Evolutionary conservation across 2,888 invertebrate genomes (phyloP).

Genomic region (Andrena bicolor): DNA sequence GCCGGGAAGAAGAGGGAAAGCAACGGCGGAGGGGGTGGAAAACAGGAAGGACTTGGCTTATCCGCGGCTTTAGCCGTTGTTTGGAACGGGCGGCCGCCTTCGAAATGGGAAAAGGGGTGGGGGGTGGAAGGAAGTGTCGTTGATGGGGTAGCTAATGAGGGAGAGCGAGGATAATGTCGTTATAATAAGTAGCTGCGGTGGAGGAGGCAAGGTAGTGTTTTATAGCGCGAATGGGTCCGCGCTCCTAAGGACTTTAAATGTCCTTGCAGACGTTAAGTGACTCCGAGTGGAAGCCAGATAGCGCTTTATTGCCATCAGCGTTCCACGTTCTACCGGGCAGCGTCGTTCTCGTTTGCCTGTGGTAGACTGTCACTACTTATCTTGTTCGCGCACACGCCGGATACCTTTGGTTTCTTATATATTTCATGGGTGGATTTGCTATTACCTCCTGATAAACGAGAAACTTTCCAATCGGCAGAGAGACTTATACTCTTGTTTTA

Average conservation of each 20-base stretch:
- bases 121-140: slow-evolving; percentile 64
- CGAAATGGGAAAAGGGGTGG: slow-evolving; percentile 42
- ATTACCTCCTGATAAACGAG: no score
- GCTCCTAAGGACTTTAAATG: slow-evolving; percentile 75
- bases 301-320: slow-evolving; percentile 76
- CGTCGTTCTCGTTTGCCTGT: slow-evolving; percentile 38
- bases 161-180: slow-evolving; percentile 74
- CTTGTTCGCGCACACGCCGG: slow-evolving; percentile 20
- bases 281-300: slow-evolving; percentile 83
- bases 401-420: not conserved
- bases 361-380: slow-evolving; percentile 40
- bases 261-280: slow-evolving; percentile 81
- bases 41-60: slow-evolving; percentile 37
- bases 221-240: slow-evolving; percentile 69
- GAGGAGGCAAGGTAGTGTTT: slow-evolving; percentile 74
- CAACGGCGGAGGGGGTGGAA: not conserved
- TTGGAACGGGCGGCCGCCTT: slow-evolving; percentile 38
- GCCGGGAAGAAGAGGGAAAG: not conserved
- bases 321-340: slow-evolving; percentile 38
- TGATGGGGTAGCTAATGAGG: slow-evolving; percentile 76
- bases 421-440: not conserved
- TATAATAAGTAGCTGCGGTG: slow-evolving; percentile 79
- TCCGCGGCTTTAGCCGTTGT: slow-evolving; percentile 46
- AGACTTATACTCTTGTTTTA: no score
- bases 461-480: no score